Evolutionary conservation across 2,113 vertebrate genomes (phyloP).

Genomic region (Aptenodytes patagonicus): DNA sequence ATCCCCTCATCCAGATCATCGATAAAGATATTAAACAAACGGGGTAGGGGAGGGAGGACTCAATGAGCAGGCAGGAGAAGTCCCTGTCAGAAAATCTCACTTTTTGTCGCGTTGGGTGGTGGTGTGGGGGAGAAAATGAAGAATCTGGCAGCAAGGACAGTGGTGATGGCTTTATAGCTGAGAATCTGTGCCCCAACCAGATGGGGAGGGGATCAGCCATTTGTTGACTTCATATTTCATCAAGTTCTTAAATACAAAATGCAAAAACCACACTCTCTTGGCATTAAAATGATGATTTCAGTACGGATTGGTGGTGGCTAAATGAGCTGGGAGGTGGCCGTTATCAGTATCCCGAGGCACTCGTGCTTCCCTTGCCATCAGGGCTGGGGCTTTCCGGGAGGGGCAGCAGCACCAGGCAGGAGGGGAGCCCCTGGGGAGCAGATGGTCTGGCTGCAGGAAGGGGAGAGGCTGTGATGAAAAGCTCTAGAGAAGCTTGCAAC

Average conservation of each 20-base stretch:
- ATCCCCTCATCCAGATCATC: not conserved
- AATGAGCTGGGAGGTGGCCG: not conserved
- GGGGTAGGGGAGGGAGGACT: not conserved
- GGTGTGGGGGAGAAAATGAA: not conserved
- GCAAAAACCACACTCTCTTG: not conserved
- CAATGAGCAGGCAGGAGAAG: not conserved
- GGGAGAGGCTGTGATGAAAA: not conserved
- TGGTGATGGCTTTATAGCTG: not conserved
- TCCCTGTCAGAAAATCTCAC: not conserved
- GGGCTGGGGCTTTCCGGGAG: not conserved
- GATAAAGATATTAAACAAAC: not conserved
- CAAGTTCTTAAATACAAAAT: not conserved
- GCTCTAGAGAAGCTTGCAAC: not conserved
- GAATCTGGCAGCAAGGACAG: not conserved
- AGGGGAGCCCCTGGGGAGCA: not conserved
- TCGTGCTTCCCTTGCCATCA: not conserved
- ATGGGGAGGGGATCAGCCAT: not conserved
- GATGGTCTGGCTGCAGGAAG: not conserved
- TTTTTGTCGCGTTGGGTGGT: not conserved
- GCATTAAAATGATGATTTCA: not conserved
- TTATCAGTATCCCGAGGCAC: accelerated
- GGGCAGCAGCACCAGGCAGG: accelerated
- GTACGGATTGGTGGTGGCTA: not conserved
- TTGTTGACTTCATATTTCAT: not conserved
- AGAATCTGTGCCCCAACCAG: not conserved